Conservation (phyloP, 2,888 invertebrate genomes). For the Lithophane leautieri region DNA sequence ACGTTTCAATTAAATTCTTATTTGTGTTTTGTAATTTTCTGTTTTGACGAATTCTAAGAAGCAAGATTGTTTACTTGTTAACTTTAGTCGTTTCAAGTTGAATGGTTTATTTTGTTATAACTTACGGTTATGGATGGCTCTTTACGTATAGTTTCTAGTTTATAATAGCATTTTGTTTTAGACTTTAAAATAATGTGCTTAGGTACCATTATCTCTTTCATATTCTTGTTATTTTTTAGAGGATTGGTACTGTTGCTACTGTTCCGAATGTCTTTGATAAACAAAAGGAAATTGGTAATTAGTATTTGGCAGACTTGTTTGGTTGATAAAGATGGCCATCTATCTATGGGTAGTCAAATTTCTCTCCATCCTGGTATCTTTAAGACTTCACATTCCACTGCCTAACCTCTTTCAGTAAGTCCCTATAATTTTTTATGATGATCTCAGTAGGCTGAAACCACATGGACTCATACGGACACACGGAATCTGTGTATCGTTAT, state of each 20-base stretch:
- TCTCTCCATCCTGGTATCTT: background rate
- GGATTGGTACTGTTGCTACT: background rate
- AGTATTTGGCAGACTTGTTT: background rate
- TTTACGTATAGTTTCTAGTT: conserved; percentile 21
- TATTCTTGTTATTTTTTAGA: background rate
- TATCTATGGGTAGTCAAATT: background rate
- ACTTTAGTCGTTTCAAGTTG: conserved; percentile 33
- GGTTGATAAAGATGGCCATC: background rate
- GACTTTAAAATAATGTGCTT: conserved; percentile 5
- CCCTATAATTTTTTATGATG: background rate
- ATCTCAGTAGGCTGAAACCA: background rate
- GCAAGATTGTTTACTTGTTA: conserved; percentile 16
- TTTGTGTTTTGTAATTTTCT: conserved; percentile 5
- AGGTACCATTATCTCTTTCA: background rate
- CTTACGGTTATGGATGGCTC: conserved; percentile 3
- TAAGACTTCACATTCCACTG: background rate
- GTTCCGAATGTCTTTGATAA: background rate
- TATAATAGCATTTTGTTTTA: conserved; percentile 15
- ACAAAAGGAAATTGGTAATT: conserved; percentile 2
- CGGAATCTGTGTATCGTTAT: background rate
- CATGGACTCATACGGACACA: no score
- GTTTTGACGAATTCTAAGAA: conserved; percentile 23
- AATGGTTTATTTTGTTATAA: conserved; percentile 37
- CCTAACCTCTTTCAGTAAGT: background rate
- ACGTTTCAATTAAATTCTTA: background rate